Evolutionary conservation across 2,113 vertebrate genomes (phyloP).

Genomic region (Elaphurus davidianus): DNA sequence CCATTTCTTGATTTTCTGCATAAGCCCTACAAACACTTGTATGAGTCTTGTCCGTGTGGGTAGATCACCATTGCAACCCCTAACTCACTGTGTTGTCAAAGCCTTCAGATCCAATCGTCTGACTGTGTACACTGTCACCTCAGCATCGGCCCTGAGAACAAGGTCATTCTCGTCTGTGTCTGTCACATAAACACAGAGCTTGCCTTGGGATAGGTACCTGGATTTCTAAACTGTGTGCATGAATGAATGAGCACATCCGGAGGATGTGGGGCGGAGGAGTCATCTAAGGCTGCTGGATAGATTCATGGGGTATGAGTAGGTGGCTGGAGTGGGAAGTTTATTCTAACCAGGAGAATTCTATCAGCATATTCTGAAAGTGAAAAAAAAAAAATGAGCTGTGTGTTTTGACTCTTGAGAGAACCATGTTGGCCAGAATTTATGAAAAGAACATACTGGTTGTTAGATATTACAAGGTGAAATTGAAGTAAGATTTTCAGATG

Average conservation of each 20-base stretch:
- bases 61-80: neutral
- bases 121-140: neutral
- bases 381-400: neutral
- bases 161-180: neutral
- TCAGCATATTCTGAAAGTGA: conserved; percentile 25
- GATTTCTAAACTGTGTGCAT: neutral
- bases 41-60: neutral
- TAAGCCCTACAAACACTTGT: neutral
- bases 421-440: neutral
- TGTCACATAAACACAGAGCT: neutral
- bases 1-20: neutral
- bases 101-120: neutral
- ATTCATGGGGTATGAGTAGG: conserved; percentile 13
- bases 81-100: neutral
- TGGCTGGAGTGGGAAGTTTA: neutral
- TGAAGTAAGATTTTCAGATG: conserved; percentile 32
- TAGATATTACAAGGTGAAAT: conserved; percentile 13
- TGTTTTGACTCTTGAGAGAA: conserved; percentile 16
- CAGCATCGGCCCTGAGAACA: neutral
- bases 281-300: conserved; percentile 7
- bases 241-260: conserved; percentile 12
- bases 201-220: neutral
- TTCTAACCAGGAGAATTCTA: conserved; percentile 10
- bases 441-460: neutral
- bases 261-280: neutral